These are phyloP conservation scores for Helleia helle DNA, from an alignment of 2,888 invertebrate genomes.

Conservation along the genomic window DNA sequence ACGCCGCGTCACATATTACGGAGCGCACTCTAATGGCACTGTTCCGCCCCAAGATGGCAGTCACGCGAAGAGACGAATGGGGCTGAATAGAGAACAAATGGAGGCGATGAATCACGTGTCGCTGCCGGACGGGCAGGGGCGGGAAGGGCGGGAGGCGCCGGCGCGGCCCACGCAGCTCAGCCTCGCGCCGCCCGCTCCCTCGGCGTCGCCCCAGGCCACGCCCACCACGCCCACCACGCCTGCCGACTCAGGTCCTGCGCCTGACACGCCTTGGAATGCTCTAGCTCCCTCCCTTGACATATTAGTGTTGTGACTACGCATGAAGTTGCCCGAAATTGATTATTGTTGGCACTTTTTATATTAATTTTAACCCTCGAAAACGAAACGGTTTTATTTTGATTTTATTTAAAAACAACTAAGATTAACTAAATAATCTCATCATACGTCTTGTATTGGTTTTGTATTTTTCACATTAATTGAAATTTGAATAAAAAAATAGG, in stretches of 20 bases:
- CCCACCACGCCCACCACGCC: conserved; percentile 73
- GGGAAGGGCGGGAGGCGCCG: conserved; percentile 26
- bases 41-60: conserved; percentile 71
- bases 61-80: conserved; percentile 74
- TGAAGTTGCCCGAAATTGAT: too few species aligned
- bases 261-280: conserved; percentile 32
- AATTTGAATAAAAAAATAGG: conserved; percentile 16
- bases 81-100: conserved; percentile 73
- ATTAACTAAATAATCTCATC: too few species aligned
- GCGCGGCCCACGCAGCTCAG: conserved; percentile 59
- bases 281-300: conserved; percentile 31
- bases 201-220: conserved; percentile 70
- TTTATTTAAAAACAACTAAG: too few species aligned
- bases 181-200: conserved; percentile 62
- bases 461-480: conserved; percentile 3
- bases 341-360: too few species aligned
- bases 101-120: conserved; percentile 69
- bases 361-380: too few species aligned
- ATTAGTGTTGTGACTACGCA: conserved; percentile 16
- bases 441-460: too few species aligned
- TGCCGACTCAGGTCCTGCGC: conserved; percentile 66
- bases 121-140: conserved; percentile 35
- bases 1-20: background rate
- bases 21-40: conserved; percentile 40
- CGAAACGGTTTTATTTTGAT: too few species aligned